phyloP scores from a whole-genome alignment of 35 echinoderm and acorn worm genomes.

The Acanthaster planci region DNA sequence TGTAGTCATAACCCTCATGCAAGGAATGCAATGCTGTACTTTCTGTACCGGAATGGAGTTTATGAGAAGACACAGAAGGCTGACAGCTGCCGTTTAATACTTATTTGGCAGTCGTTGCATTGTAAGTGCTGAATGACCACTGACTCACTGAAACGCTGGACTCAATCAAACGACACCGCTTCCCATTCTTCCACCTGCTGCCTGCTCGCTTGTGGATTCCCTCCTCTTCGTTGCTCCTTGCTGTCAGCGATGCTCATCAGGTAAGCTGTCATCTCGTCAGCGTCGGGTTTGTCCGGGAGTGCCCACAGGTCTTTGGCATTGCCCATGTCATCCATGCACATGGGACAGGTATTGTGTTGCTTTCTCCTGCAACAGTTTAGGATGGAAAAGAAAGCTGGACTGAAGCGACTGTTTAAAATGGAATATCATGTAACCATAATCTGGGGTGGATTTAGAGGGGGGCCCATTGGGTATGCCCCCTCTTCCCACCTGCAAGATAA shows the following conservation, averaged over 20 bases:
- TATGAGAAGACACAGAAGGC: too few species aligned
- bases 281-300: slow-evolving; percentile 19
- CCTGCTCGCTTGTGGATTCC: neutral
- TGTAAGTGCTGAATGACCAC: too few species aligned
- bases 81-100: too few species aligned
- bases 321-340: slow-evolving; percentile 47
- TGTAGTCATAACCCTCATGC: too few species aligned
- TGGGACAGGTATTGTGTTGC: slow-evolving; percentile 37
- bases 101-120: too few species aligned
- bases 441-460: neutral
- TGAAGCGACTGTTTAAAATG: too few species aligned
- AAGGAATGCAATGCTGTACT: too few species aligned
- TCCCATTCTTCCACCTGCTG: neutral
- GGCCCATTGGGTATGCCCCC: neutral
- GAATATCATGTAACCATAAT: too few species aligned
- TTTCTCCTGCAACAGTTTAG: slow-evolving; percentile 16
- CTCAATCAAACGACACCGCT: neutral
- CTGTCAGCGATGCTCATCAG: slow-evolving; percentile 38
- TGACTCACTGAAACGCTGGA: too few species aligned
- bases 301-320: slow-evolving; percentile 24
- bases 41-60: too few species aligned
- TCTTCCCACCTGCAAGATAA: too few species aligned
- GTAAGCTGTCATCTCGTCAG: slow-evolving; percentile 40
- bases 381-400: neutral
- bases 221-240: neutral